Base-by-base conservation (phyloP, 2,797 vertebrate species). In the Spheniscus humboldti region DNA sequence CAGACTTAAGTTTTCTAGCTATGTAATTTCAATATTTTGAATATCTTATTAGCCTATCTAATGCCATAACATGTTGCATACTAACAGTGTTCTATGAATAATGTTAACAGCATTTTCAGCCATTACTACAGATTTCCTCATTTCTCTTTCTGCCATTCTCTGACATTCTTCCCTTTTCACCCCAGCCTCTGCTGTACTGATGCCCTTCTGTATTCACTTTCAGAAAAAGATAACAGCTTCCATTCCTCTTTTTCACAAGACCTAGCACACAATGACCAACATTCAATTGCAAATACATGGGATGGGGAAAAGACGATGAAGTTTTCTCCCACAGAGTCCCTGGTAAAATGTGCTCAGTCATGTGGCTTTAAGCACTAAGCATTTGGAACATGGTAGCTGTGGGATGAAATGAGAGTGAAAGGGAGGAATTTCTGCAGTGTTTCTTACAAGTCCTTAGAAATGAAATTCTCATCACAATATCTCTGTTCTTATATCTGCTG, bases 401-500 rank as follows among this genome's bases (percentile, higher is more conserved):
- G 35, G 39, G 52, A 77, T 71, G 50, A 77, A 90, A 89, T 71
- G 14, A 80, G 35, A 90, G 77, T 6, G 45, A 67, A 72, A 90
- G 2, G 8, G 10, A 60, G 41, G 17, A 84, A 82, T 83, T 80
- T 67, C 18, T 63, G 24, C 25, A 81, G 10, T 2, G 5, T 25
- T 68, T 63, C 55, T 90, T 93, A 98, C 97, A 97, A 98, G 97
- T 98, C 97, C 96, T 98, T 98, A 96, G 98, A 98, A 95, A 98
- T 90, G 9, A 98, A 93, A 28, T 97, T 98, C 94, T 98, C 96
- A 62, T 97, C 97, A 82, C 95, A 37, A 73, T 86, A 98, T 97
- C 75, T 98, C 97, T 27, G 98, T 98, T 50, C 97, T 96, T 30
- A 98, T 96, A 83, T 98, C 98, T 81, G 98, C 96, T 72, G 91